These are phyloP conservation scores for Sporophila hypoxantha DNA, from an alignment of 2,113 vertebrate genomes.

Conservation along the genomic window DNA sequence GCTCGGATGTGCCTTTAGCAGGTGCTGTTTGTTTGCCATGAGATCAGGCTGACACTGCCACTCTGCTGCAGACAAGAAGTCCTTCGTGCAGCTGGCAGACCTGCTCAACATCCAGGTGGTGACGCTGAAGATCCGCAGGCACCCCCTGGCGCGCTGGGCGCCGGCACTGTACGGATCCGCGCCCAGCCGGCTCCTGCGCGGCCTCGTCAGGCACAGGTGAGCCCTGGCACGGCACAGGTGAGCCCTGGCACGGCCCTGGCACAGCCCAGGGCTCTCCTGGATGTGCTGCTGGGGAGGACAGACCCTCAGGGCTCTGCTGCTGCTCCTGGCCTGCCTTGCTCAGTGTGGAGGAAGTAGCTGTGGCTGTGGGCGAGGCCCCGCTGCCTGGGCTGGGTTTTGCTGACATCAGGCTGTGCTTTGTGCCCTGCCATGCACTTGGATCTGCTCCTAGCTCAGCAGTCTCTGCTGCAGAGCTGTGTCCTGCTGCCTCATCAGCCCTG, in stretches of 20 bases:
- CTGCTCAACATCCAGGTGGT: conserved; percentile 91
- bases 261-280: not conserved
- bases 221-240: conserved; percentile 65
- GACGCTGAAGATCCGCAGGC: conserved; percentile 74
- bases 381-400: not conserved
- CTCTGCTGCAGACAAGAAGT: conserved; percentile 74
- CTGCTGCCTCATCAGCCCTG: not conserved
- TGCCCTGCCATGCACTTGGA: not conserved
- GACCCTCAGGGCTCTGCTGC: not conserved
- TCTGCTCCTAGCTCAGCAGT: not conserved
- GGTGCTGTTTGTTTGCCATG: rapidly evolving
- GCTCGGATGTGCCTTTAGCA: not conserved
- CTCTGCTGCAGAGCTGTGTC: not conserved
- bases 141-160: conserved; percentile 70
- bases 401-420: not conserved
- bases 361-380: rapidly evolving
- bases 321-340: not conserved
- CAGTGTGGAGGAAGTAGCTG: not conserved
- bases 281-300: not conserved
- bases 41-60: not conserved
- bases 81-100: conserved; percentile 86
- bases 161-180: conserved; percentile 74
- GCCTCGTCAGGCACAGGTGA: conserved; percentile 81
- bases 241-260: not conserved
- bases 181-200: conserved; percentile 71